A percentile compares a stretch with the other conserved stretches of the same genome.
Evolutionary conservation across 2,113 vertebrate genomes (phyloP).

Genomic region (Apus apus): DNA sequence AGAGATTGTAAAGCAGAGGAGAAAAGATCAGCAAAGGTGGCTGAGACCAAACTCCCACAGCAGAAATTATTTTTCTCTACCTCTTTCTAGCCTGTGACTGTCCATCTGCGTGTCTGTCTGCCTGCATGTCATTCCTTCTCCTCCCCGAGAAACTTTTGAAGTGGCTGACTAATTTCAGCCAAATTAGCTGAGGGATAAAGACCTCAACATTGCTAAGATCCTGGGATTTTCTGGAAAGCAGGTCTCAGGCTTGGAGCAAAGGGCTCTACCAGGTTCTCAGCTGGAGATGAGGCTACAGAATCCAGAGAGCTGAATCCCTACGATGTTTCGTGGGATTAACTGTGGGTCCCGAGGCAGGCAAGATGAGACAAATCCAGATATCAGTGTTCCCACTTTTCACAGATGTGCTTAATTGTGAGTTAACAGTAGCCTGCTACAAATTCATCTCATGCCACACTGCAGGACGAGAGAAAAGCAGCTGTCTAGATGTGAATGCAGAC

Average conservation of each 20-base stretch:
- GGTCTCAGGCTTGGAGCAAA: background rate
- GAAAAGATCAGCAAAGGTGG: background rate
- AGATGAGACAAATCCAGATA: background rate
- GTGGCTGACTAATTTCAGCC: conserved; percentile 23
- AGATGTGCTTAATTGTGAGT: background rate
- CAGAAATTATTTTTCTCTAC: background rate
- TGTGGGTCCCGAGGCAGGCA: background rate
- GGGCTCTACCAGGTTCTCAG: background rate
- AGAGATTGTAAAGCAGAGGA: background rate
- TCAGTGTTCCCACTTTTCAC: background rate
- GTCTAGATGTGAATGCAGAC: background rate
- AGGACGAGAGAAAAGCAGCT: background rate
- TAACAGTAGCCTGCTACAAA: background rate
- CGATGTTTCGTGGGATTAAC: background rate
- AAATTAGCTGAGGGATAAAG: background rate
- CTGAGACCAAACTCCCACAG: background rate
- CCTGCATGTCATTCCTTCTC: background rate
- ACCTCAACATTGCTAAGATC: background rate
- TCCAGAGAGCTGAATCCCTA: background rate
- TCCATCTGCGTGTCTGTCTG: conserved; percentile 17
- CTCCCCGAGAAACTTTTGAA: conserved; percentile 21
- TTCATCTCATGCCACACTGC: background rate
- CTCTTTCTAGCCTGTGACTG: background rate
- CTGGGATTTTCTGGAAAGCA: background rate
- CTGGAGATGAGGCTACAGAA: background rate